Conservation (phyloP, 2,888 invertebrate species). For the Diplolepis rosae region DNA sequence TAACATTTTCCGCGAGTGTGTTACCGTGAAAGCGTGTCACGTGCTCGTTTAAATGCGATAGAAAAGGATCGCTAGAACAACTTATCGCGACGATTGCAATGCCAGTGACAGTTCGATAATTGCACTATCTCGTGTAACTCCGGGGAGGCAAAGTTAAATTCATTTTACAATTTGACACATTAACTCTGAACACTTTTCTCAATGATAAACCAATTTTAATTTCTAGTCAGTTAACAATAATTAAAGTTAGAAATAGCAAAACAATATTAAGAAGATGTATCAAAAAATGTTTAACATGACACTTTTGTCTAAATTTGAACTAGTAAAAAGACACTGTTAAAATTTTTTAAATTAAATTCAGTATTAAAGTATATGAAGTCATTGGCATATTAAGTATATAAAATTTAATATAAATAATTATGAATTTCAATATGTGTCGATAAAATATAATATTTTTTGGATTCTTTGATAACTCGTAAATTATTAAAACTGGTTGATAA, state of each 20-base stretch:
- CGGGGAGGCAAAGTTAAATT: constrained; percentile 28
- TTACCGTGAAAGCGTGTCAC: neutral
- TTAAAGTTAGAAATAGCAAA: neutral
- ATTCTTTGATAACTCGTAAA: too few species aligned
- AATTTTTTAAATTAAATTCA: too few species aligned
- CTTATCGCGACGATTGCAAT: constrained; percentile 56
- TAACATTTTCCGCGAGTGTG: constrained; percentile 27
- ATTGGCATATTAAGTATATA: too few species aligned
- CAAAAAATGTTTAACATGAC: too few species aligned
- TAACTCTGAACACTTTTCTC: neutral
- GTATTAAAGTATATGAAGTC: too few species aligned
- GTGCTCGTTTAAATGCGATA: neutral
- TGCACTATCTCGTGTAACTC: constrained; percentile 28
- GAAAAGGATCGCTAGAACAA: constrained; percentile 40
- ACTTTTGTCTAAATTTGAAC: too few species aligned
- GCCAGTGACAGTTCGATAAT: constrained; percentile 54
- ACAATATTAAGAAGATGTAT: too few species aligned
- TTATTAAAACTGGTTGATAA: too few species aligned
- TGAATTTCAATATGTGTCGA: too few species aligned
- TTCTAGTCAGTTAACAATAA: neutral
- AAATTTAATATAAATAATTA: too few species aligned
- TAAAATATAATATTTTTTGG: too few species aligned
- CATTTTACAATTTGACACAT: constrained; percentile 21
- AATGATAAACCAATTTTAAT: constrained; percentile 7
- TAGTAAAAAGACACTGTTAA: too few species aligned